Percentiles rank a stretch among this genome's conserved stretches.
Conservation (phyloP, 2,797 vertebrate genomes). For the Sebastes jordani region DNA sequence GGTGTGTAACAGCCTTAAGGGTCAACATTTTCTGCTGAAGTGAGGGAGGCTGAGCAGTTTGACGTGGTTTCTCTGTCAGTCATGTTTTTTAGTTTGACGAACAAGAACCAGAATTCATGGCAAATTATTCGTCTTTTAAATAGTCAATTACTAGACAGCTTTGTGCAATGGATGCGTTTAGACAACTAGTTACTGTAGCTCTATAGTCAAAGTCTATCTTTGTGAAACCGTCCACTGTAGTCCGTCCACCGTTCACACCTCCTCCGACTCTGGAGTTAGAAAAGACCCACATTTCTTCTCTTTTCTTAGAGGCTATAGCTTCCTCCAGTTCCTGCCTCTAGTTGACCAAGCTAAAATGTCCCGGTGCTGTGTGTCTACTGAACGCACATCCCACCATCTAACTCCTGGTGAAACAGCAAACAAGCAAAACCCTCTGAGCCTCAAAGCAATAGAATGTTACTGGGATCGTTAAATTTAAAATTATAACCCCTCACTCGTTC, state of each 20-base stretch:
- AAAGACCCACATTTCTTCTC: neutral
- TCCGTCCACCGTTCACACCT: neutral
- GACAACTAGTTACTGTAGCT: neutral
- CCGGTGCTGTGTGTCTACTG: neutral
- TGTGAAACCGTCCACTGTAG: neutral
- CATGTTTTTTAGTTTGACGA: neutral
- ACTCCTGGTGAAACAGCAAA: neutral
- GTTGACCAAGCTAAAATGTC: neutral
- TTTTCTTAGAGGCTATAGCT: neutral
- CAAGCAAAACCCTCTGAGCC: neutral
- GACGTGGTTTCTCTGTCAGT: neutral
- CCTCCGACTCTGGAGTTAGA: neutral
- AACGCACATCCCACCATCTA: neutral
- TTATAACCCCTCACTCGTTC: neutral
- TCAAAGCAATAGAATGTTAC: neutral
- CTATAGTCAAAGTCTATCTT: neutral
- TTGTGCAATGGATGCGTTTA: no score
- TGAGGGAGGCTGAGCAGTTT: neutral
- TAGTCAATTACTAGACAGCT: neutral
- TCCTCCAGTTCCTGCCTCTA: neutral
- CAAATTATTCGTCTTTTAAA: neutral
- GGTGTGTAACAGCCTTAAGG: no score
- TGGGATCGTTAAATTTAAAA: neutral
- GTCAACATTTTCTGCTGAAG: neutral
- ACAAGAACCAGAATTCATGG: neutral